Conservation (phyloP, 2,797 vertebrate genomes). For the Setipinna tenuifilis region DNA sequence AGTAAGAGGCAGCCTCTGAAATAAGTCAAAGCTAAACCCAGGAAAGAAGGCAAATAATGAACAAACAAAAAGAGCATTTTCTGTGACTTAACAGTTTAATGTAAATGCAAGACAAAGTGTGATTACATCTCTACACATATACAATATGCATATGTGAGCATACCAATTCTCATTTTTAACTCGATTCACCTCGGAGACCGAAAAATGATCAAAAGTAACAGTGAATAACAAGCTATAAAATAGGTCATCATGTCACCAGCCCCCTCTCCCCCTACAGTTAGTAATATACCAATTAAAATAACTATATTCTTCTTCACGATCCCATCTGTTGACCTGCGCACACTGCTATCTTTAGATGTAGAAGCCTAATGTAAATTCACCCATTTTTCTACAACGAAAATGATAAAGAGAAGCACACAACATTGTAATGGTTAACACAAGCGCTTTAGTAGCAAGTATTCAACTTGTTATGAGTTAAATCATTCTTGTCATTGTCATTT, state of each 20-base stretch:
- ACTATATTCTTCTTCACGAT: conserved; percentile 98
- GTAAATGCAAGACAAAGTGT: conserved; percentile 99
- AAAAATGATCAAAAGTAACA: conserved; percentile 99
- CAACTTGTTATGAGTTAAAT: conserved; percentile 94
- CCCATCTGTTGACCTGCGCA: conserved; percentile 69
- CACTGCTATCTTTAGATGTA: conserved; percentile 97
- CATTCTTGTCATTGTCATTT: conserved; percentile 83
- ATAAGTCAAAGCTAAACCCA: neutral
- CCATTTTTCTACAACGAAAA: conserved; percentile 99
- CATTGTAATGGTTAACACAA: conserved; percentile 97
- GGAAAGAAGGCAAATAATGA: neutral
- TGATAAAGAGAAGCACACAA: conserved; percentile 99
- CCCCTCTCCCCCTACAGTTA: conserved; percentile 98
- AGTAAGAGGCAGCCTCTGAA: neutral
- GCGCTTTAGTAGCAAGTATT: conserved; percentile 94
- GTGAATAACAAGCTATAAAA: conserved; percentile 99
- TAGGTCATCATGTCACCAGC: conserved; percentile 96
- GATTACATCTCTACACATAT: conserved; percentile 99
- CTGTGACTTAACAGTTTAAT: conserved; percentile 99
- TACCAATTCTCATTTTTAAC: conserved; percentile 99
- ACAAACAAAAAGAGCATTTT: conserved; percentile 62
- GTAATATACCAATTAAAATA: conserved; percentile 99
- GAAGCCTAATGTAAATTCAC: conserved; percentile 99
- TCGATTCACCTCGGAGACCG: conserved; percentile 99
- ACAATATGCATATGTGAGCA: conserved; percentile 99